Percentiles rank a stretch among this genome's conserved stretches.
phyloP scores from a whole-genome alignment of 2,797 vertebrate species.

The Tokudaia muenninki region DNA sequence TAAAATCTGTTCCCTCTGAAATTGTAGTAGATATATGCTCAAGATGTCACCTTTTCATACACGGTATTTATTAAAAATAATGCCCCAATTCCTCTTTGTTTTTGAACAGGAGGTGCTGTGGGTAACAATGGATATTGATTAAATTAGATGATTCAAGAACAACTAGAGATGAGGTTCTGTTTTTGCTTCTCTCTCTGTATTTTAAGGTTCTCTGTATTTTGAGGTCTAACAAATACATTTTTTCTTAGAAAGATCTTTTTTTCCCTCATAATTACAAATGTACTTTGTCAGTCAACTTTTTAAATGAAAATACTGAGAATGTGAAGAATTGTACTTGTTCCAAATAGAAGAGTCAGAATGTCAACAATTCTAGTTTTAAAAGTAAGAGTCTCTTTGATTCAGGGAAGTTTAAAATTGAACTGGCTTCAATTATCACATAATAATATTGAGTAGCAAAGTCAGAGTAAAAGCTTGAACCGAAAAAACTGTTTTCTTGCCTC shows the following conservation, averaged over 20 bases:
- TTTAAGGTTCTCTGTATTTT: no score
- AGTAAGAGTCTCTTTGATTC: not conserved
- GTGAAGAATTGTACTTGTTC: not conserved
- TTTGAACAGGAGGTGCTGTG: not conserved
- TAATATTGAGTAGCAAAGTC: not conserved
- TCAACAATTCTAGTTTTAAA: not conserved
- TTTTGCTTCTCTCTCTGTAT: not conserved
- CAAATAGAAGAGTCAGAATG: not conserved
- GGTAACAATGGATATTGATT: not conserved
- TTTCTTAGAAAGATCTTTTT: not conserved
- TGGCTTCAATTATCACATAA: not conserved
- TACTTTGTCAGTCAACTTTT: not conserved
- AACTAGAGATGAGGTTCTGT: fast-evolving
- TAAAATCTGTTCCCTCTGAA: not conserved
- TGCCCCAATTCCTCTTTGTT: not conserved
- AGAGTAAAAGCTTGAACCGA: not conserved
- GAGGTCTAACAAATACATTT: not conserved
- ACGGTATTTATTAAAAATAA: not conserved
- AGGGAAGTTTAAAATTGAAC: not conserved
- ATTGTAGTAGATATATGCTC: not conserved
- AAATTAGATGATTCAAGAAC: not conserved
- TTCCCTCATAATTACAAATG: not conserved
- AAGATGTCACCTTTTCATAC: not conserved
- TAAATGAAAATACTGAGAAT: not conserved
- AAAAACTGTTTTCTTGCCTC: not conserved